Evolutionary conservation across 2,888 invertebrate genomes (phyloP), one percentile per base, ranked within the genome.

Genomic region (Diarsia brunnea): DNA sequence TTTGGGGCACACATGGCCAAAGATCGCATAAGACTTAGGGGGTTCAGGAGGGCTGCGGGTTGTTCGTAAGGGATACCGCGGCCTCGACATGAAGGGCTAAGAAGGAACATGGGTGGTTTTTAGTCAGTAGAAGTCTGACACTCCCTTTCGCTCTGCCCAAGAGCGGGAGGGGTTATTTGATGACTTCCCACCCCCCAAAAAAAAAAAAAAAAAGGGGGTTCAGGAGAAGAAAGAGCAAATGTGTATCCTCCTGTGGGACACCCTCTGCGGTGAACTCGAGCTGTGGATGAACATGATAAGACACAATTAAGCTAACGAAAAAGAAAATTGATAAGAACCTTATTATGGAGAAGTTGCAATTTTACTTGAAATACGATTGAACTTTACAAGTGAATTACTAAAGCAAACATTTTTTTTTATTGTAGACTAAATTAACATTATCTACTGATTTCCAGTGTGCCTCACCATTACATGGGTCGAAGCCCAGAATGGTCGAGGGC

Each of bases 401-500:
- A 31, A 4, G 21, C 31, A 11, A 7, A 14, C 27, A 61, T 21
- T 61, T 38, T 61, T 38, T 38, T n/a, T 16, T 5, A 43, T 43
- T 14, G 8, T 16, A 63, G 0, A 75, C 21, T 74, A 21, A 74
- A 31, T 1, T 24, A n/a, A 10, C 2, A 43, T 12, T 0, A 49
- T 47, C 49, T 7, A n/a, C 0, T 31, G 64, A 64, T 55, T 91
- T 92, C 2, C 91, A 95, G 95, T 90, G 49, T 89, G 73, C 81
- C 75, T 91, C 70, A 77, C 88, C 71, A 86, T 87, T 68, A 84
- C 90, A 55, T 90, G 89, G 89, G 90, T 82, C 53, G 82, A 83
- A 27, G 93, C 93, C 70, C 94, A 95, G 80, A 93, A 92, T 81
- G 90, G 91, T 27, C 89, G 93, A 84, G 88, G 92, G 69, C 81